Percentiles rank a stretch among this genome's conserved stretches.
Evolutionary conservation across 2,797 vertebrate species (phyloP).

Genomic region (Oryzias dopingdopingensis): DNA sequence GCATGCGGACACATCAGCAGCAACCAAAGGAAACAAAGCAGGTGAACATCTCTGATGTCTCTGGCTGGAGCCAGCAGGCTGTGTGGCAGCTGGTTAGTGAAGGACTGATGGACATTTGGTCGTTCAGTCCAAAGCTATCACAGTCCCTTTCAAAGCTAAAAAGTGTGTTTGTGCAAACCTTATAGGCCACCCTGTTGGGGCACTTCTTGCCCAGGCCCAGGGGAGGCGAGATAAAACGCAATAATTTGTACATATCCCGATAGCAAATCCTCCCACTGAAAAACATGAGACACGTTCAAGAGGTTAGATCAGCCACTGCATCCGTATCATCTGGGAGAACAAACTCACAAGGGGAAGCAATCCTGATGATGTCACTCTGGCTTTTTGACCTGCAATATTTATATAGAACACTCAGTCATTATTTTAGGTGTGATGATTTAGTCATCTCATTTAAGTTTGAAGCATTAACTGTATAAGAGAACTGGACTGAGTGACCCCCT

Average conservation of each 20-base stretch:
- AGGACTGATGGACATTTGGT: conserved; percentile 48
- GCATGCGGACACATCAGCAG: conserved; percentile 68
- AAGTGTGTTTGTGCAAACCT: conserved; percentile 86
- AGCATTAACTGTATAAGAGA: too few species aligned
- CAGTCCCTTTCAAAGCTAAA: conserved; percentile 47
- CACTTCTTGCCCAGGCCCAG: conserved; percentile 98
- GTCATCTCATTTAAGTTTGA: too few species aligned
- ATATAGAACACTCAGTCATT: too few species aligned
- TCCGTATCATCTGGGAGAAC: too few species aligned
- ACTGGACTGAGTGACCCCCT: too few species aligned
- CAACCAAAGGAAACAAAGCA: conserved; percentile 65
- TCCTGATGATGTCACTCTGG: too few species aligned
- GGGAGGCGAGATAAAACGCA: conserved; percentile 93
- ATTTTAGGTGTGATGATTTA: too few species aligned
- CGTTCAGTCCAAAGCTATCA: conserved; percentile 58
- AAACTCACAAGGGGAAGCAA: too few species aligned
- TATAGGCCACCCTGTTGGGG: conserved; percentile 96
- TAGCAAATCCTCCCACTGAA: conserved; percentile 94
- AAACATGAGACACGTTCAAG: conserved; percentile 72
- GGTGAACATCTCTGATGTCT: conserved; percentile 24
- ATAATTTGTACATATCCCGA: conserved; percentile 99
- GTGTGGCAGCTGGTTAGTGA: conserved; percentile 76
- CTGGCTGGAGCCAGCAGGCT: conserved; percentile 60
- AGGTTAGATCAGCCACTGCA: conserved; percentile 61
- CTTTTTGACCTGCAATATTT: too few species aligned